These are phyloP conservation scores for Glaucomys volans DNA, from an alignment of 2,113 vertebrate species.

Conservation along the genomic window DNA sequence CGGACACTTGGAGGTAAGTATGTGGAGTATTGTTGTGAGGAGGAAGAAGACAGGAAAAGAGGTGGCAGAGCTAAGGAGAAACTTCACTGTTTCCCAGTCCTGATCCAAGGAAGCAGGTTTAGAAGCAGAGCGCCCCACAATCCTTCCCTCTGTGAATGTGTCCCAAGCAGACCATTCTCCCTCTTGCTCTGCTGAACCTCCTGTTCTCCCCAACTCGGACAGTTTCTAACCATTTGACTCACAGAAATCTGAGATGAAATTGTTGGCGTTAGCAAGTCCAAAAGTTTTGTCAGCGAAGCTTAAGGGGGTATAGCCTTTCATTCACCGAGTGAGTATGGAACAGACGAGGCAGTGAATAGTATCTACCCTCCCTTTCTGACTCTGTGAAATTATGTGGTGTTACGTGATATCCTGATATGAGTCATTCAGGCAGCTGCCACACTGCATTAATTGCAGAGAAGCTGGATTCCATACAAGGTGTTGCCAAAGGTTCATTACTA, in stretches of 20 bases:
- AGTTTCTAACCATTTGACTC: conserved; percentile 65
- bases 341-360: conserved; percentile 14
- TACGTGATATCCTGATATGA: conserved; percentile 53
- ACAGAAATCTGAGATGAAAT: conserved; percentile 58
- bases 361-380: conserved; percentile 64
- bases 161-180: not conserved
- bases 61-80: conserved; percentile 31
- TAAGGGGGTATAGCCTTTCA: conserved; percentile 56
- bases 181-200: conserved; percentile 55
- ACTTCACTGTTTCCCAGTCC: not conserved
- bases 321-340: conserved; percentile 44
- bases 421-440: conserved; percentile 71
- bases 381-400: conserved; percentile 65
- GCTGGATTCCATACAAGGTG: conserved; percentile 71
- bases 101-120: conserved; percentile 29
- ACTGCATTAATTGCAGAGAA: conserved; percentile 55
- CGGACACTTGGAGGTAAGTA: not conserved
- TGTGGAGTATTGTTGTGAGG: not conserved
- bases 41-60: conserved; percentile 36
- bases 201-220: conserved; percentile 32
- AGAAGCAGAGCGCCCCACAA: conserved; percentile 1
- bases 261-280: conserved; percentile 56
- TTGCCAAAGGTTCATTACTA: conserved; percentile 67
- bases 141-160: not conserved
- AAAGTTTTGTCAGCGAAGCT: conserved; percentile 67